Conservation (phyloP, 2,113 vertebrate species). For the Taxidea taxus region DNA sequence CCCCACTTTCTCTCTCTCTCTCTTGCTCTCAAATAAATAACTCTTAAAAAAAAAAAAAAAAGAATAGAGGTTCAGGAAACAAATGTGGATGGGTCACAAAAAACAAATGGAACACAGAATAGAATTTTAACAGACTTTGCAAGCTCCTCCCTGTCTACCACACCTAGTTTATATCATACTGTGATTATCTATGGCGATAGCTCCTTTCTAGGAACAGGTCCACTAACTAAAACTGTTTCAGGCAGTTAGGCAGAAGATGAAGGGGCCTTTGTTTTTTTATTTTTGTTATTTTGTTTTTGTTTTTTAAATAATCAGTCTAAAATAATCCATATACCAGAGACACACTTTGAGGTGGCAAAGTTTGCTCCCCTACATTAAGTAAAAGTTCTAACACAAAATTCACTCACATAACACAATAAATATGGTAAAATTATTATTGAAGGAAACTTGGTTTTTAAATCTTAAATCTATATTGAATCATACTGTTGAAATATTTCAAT, state of each 20-base stretch:
- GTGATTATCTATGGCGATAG: neutral
- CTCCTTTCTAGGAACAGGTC: neutral
- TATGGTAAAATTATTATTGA: neutral
- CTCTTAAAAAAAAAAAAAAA: neutral
- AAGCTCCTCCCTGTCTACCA: neutral
- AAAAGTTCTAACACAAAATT: slow-evolving; percentile 7
- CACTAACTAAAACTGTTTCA: neutral
- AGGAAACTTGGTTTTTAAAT: neutral
- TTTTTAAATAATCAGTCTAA: neutral
- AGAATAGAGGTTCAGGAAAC: neutral
- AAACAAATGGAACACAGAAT: neutral
- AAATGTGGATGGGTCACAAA: neutral
- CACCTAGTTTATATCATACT: neutral
- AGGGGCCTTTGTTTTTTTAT: too few relatives aligned
- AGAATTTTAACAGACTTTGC: neutral
- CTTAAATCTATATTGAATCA: neutral
- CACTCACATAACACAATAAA: neutral
- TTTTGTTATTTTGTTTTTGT: neutral
- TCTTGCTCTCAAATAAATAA: neutral
- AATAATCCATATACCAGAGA: neutral
- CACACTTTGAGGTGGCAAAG: neutral
- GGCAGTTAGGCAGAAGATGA: neutral
- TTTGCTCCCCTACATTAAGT: neutral
- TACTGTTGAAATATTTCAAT: neutral
- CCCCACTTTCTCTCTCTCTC: neutral